phyloP scores from a whole-genome alignment of 1,140 invertebrate genomes.

The Andrena cerasifolii region DNA sequence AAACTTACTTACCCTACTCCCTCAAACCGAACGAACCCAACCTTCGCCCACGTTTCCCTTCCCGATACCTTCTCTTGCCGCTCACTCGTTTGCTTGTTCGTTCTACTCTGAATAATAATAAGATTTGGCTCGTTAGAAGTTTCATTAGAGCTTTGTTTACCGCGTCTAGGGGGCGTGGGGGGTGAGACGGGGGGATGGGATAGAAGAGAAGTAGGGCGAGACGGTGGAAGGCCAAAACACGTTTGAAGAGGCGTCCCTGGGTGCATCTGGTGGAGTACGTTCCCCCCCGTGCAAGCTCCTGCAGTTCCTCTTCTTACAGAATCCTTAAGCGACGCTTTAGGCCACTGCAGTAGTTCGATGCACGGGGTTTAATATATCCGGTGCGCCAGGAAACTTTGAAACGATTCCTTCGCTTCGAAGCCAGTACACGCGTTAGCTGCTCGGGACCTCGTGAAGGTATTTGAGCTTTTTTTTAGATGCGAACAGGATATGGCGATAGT shows the following conservation, averaged over 20 bases:
- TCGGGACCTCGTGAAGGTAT: not conserved
- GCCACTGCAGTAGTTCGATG: not conserved
- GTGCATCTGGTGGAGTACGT: not conserved
- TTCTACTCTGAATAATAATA: constrained; percentile 74
- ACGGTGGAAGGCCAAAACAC: not conserved
- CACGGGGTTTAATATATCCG: not conserved
- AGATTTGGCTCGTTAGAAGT: constrained; percentile 77
- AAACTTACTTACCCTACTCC: constrained; percentile 69
- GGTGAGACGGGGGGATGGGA: constrained; percentile 20
- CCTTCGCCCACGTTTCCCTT: constrained; percentile 41
- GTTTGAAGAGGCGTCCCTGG: constrained; percentile 7
- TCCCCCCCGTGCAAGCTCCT: not conserved
- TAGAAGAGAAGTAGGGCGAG: not conserved
- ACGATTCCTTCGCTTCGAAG: not conserved
- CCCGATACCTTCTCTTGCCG: constrained; percentile 33
- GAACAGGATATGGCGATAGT: no score
- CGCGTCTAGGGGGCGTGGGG: constrained; percentile 32
- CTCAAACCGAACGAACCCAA: constrained; percentile 62
- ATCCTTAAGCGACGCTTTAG: constrained; percentile 9
- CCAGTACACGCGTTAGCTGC: not conserved
- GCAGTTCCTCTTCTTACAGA: constrained; percentile 10
- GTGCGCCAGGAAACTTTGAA: not conserved
- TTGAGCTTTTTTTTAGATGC: no score
- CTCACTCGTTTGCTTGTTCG: constrained; percentile 43
- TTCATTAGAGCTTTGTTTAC: constrained; percentile 77